A percentile compares a stretch with the other conserved stretches of the same genome.
Conservation (phyloP, 2,113 vertebrate species). For the Menidia beryllina region DNA sequence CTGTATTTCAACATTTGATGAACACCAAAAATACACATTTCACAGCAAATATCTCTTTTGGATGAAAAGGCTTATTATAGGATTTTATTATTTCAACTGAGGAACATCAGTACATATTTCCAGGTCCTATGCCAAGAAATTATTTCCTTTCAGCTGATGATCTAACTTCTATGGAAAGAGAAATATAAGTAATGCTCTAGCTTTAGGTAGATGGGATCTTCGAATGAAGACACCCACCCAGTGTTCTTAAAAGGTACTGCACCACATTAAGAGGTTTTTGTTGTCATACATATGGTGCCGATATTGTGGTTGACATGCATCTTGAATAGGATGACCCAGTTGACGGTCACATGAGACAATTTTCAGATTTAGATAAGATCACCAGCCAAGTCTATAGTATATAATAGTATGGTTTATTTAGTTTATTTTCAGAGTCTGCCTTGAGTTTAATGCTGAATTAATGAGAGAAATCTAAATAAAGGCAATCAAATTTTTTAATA, state of each 20-base stretch:
- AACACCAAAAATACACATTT: slow-evolving; percentile 13
- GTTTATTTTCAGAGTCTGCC: neutral
- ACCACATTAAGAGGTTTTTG: neutral
- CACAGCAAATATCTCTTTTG: slow-evolving; percentile 4
- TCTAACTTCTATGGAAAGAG: slow-evolving; percentile 16
- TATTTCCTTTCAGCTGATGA: neutral
- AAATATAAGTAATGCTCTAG: neutral
- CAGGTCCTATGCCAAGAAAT: neutral
- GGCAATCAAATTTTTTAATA: too few species aligned
- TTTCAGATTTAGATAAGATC: neutral
- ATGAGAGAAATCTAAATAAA: too few species aligned
- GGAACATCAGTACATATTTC: neutral
- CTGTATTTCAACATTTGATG: slow-evolving; percentile 41
- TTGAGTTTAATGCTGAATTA: too few species aligned
- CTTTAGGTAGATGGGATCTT: slow-evolving; percentile 7
- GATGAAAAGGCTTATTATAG: neutral
- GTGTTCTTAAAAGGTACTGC: slow-evolving; percentile 36
- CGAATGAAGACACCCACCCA: slow-evolving; percentile 54
- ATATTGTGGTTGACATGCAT: neutral
- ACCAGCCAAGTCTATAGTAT: too few species aligned
- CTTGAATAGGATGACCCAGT: neutral
- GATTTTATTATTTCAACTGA: neutral
- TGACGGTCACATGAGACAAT: neutral
- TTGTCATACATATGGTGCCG: neutral
- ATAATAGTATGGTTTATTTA: neutral